Conservation (phyloP, 1,140 invertebrate species). For the Globodera rostochiensis region DNA sequence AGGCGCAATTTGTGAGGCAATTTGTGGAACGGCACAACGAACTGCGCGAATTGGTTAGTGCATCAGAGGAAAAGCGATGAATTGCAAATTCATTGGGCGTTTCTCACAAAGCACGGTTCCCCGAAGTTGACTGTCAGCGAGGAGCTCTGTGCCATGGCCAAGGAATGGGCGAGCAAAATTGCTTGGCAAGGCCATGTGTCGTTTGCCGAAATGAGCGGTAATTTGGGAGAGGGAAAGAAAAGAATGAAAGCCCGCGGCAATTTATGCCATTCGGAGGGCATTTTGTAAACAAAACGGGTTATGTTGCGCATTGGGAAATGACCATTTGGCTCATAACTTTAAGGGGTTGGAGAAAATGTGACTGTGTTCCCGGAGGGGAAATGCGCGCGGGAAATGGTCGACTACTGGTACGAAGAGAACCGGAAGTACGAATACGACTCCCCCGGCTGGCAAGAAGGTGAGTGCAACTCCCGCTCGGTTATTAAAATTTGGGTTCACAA, state of each 20-base stretch:
- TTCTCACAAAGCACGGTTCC: slow-evolving; percentile 52
- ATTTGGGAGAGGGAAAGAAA: neutral
- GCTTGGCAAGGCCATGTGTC: slow-evolving; percentile 49
- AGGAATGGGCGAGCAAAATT: slow-evolving; percentile 60
- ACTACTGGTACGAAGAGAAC: slow-evolving; percentile 63
- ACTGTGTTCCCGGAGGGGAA: slow-evolving; percentile 60
- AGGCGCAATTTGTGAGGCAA: slow-evolving; percentile 46
- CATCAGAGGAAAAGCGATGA: neutral
- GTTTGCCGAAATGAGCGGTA: slow-evolving; percentile 53
- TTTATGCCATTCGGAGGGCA: neutral
- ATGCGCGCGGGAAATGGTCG: slow-evolving; percentile 55
- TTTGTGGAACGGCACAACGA: slow-evolving; percentile 52
- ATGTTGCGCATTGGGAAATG: too few relatives aligned
- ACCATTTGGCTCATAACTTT: neutral
- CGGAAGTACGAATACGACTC: slow-evolving; percentile 64
- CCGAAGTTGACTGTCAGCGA: slow-evolving; percentile 45
- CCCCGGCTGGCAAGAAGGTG: slow-evolving; percentile 59
- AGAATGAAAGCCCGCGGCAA: slow-evolving; percentile 4
- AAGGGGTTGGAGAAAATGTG: slow-evolving; percentile 62
- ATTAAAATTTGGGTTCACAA: neutral
- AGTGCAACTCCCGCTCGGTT: neutral
- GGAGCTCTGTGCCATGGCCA: slow-evolving; percentile 51
- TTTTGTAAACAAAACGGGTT: too few relatives aligned
- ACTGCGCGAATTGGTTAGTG: slow-evolving; percentile 43
- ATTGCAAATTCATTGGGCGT: neutral